Percentiles rank a stretch among this genome's conserved stretches.
phyloP scores from a whole-genome alignment of 2,888 invertebrate species.

The Leptogaster cylindrica region DNA sequence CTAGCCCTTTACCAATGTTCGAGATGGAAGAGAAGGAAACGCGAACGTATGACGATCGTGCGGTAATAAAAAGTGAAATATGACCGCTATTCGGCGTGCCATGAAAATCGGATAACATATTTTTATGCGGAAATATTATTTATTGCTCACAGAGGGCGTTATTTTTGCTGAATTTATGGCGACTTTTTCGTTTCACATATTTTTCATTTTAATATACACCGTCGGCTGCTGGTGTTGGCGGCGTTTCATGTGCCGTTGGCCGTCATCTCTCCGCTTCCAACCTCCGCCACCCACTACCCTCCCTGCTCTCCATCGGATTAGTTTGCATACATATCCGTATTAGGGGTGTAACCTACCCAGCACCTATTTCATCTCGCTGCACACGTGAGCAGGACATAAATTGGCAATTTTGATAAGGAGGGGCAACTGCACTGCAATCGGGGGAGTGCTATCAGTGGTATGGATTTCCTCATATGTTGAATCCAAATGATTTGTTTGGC shows the following conservation, averaged over 20 bases:
- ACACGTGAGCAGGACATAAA: constrained; percentile 34
- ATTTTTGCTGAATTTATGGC: constrained; percentile 49
- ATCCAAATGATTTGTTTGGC: not conserved
- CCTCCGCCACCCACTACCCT: constrained; percentile 19
- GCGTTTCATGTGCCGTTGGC: constrained; percentile 24
- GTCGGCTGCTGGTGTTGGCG: not conserved
- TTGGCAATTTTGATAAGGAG: constrained; percentile 35
- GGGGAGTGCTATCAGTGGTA: constrained; percentile 17
- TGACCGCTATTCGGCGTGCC: constrained; percentile 58
- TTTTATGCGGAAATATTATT: constrained; percentile 60
- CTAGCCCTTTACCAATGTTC: not conserved
- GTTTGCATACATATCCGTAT: constrained; percentile 39
- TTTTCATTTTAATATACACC: constrained; percentile 48
- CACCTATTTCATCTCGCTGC: not conserved
- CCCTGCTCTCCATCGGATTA: constrained; percentile 31
- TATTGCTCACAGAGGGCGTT: constrained; percentile 58
- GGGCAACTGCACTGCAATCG: not conserved
- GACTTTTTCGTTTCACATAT: constrained; percentile 46
- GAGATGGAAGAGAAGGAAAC: constrained; percentile 28
- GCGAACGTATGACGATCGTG: constrained; percentile 46
- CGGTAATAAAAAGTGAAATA: constrained; percentile 61
- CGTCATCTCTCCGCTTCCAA: too few relatives aligned
- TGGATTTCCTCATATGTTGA: constrained; percentile 1
- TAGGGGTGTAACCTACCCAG: not conserved
- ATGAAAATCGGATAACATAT: constrained; percentile 61